A percentile compares a stretch with the other conserved stretches of the same genome.
phyloP scores from a whole-genome alignment of 2,797 vertebrate genomes.

The Gymnopithys bicolor region DNA sequence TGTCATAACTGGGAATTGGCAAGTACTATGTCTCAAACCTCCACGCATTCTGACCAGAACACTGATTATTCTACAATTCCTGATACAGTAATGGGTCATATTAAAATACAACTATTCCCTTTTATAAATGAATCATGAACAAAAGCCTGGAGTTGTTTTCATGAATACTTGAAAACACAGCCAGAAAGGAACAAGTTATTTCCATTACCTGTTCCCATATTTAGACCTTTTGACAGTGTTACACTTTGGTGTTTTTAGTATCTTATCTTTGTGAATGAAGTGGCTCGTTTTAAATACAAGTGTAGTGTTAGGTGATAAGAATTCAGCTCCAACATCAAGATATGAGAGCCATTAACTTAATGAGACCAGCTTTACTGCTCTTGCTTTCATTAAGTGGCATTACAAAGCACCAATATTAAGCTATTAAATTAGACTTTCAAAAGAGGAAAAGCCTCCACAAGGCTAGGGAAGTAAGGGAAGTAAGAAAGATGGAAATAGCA shows the following conservation, averaged over 20 bases:
- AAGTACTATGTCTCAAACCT: neutral
- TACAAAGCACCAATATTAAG: neutral
- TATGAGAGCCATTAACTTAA: neutral
- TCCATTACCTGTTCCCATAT: neutral
- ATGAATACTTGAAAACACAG: neutral
- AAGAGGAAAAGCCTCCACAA: neutral
- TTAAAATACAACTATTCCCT: neutral
- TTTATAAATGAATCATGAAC: neutral
- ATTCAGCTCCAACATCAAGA: neutral
- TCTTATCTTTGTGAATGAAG: neutral
- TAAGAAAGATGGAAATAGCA: neutral
- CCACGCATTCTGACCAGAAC: neutral
- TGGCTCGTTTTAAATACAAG: neutral
- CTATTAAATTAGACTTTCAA: neutral
- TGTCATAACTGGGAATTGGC: neutral
- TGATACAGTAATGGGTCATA: neutral
- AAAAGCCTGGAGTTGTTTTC: neutral
- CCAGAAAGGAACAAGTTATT: neutral
- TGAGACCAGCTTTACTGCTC: neutral
- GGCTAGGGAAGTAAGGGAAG: neutral
- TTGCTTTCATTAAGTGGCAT: neutral
- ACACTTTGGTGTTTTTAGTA: neutral
- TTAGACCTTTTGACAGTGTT: neutral
- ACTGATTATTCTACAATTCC: neutral
- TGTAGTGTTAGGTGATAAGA: neutral